phyloP scores from a whole-genome alignment of 2,888 invertebrate genomes.

The Sicus ferrugineus region DNA sequence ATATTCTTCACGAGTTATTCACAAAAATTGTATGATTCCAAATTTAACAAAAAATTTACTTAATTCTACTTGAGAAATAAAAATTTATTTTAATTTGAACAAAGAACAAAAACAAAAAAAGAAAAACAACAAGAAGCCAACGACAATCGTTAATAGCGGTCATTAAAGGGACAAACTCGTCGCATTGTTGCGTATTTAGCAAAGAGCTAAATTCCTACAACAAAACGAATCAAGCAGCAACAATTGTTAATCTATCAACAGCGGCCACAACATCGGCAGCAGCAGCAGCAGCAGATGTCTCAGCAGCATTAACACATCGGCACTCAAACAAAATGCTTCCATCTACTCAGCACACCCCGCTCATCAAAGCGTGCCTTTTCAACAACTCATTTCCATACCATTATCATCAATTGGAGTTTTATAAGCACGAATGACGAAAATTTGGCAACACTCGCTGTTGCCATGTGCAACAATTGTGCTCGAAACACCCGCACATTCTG shows the following conservation, averaged over 20 bases:
- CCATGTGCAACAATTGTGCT: neutral
- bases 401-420: neutral
- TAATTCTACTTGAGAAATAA: neutral
- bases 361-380: neutral
- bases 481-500: conserved; percentile 21
- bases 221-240: neutral
- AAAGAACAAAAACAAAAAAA: neutral
- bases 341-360: neutral
- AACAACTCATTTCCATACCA: neutral
- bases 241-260: neutral
- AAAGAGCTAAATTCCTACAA: neutral
- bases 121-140: conserved; percentile 11
- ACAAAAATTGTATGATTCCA: neutral
- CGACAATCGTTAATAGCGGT: conserved; percentile 23
- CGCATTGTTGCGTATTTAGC: conserved; percentile 8
- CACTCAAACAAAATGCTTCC: neutral
- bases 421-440: neutral
- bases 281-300: neutral
- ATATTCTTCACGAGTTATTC: too few relatives aligned
- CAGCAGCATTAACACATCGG: neutral
- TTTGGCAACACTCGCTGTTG: conserved; percentile 13
- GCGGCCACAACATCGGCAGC: neutral
- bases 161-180: conserved; percentile 28
- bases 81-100: neutral
- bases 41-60: neutral